Evolutionary conservation across 2,113 vertebrate species (phyloP).

Genomic region (Rhinolophus sinicus): DNA sequence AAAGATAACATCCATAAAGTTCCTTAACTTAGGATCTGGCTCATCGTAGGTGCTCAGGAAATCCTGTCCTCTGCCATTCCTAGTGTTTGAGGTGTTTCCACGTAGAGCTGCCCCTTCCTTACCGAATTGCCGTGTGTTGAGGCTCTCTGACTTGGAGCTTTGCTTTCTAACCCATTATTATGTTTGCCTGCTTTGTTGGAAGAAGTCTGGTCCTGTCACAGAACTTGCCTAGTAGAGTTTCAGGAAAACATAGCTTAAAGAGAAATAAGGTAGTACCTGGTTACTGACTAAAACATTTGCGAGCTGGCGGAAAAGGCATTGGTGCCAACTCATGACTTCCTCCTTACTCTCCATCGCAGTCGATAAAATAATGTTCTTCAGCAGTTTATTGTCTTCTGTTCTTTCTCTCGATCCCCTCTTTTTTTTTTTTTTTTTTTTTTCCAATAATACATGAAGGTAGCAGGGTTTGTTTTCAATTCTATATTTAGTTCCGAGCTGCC

Average conservation of each 20-base stretch:
- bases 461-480: constrained; percentile 12
- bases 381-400: background rate
- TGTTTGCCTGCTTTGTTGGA: background rate
- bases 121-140: background rate
- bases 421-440: background rate
- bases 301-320: background rate
- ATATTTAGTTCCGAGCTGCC: background rate
- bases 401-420: background rate
- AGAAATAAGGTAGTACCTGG: background rate
- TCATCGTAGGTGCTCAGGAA: background rate
- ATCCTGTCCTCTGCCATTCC: background rate
- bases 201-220: background rate
- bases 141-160: background rate
- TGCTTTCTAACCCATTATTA: background rate
- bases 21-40: background rate
- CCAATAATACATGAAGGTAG: background rate
- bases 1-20: background rate
- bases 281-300: background rate
- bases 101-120: background rate
- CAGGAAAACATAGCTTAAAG: background rate
- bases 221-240: background rate
- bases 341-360: background rate
- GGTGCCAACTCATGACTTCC: background rate
- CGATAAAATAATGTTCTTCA: background rate
- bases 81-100: background rate